Evolutionary conservation across 2,113 vertebrate species (phyloP).

Genomic region (Scophthalmus maximus): DNA sequence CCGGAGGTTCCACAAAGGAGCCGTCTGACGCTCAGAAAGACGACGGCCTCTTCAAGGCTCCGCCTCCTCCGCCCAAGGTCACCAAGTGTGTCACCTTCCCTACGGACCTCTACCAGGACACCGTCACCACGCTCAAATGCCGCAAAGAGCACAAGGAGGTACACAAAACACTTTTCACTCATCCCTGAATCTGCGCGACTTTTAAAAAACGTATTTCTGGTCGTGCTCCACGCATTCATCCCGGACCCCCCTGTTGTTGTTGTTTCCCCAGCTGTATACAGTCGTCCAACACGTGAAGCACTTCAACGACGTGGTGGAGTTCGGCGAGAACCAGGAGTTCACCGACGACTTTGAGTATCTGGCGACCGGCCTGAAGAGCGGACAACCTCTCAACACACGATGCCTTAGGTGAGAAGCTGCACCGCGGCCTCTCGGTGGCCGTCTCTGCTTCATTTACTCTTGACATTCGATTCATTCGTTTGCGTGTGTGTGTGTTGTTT

Average conservation of each 20-base stretch:
- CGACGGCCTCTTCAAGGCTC: conserved; percentile 95
- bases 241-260: neutral
- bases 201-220: too few species aligned
- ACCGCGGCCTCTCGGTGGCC: neutral
- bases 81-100: conserved; percentile 95
- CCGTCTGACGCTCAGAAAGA: conserved; percentile 86
- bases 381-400: conserved; percentile 98
- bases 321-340: conserved; percentile 99
- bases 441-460: neutral
- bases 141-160: conserved; percentile 99
- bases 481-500: neutral
- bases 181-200: neutral
- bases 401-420: conserved; percentile 91
- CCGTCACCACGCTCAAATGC: conserved; percentile 96
- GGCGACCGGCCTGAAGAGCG: conserved; percentile 95
- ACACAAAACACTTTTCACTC: neutral
- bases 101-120: conserved; percentile 95
- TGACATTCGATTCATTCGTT: neutral
- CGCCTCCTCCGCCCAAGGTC: conserved; percentile 95
- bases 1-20: conserved; percentile 84
- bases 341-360: conserved; percentile 99
- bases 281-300: conserved; percentile 99
- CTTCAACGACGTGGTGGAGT: conserved; percentile 99
- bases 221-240: neutral
- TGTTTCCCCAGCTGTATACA: conserved; percentile 84